Evolutionary conservation across 2,113 vertebrate genomes (phyloP), one percentile per base, ranked within the genome.

Genomic region (Athene noctua): DNA sequence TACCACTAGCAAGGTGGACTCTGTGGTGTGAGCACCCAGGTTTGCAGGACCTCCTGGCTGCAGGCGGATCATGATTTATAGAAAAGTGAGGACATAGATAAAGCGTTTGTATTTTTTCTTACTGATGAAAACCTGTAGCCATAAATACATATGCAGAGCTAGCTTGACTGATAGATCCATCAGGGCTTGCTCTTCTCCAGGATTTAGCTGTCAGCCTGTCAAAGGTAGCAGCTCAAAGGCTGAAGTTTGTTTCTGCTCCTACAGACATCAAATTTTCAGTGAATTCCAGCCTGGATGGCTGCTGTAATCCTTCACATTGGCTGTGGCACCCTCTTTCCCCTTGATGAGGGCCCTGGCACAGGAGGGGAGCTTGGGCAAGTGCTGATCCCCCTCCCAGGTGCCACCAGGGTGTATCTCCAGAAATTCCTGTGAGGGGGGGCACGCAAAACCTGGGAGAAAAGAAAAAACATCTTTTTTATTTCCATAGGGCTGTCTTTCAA

Each of bases 1-100:
- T 59, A 7, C 29, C 38, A 23, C 12, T 6, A 23, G 18, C 40
- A 29, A 74, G 29, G 25, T 38, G 30, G 16, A 26, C 20, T 46
- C 61, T 1, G 1, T 6, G 14, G n/a, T 0, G 0, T 8, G 32
- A 78, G 65, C 1, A 2, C 58, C 25, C 1, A 7, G 7, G 2
- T 58, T 66, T 62, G 49, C 54, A 88, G 74, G 29, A 23, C 18
- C 18, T 74, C 54, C 67, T 81, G 0, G 0, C 34, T 4, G 3
- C 51, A 61, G 36, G 3, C 74, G 15, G 26, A 80, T 65, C 22
- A 2, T 29, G 30, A 75, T 38, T 61, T 57, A 51, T 49, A 19
- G 82, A 81, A 91, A 91, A 86, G 9, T 7, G 20, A 23, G 36
- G 66, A 52, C 36, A 30, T 9, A 12, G 38, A 46, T 84, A 42